phyloP scores from a whole-genome alignment of 2,888 invertebrate genomes.

The Leptura quadrifasciata region DNA sequence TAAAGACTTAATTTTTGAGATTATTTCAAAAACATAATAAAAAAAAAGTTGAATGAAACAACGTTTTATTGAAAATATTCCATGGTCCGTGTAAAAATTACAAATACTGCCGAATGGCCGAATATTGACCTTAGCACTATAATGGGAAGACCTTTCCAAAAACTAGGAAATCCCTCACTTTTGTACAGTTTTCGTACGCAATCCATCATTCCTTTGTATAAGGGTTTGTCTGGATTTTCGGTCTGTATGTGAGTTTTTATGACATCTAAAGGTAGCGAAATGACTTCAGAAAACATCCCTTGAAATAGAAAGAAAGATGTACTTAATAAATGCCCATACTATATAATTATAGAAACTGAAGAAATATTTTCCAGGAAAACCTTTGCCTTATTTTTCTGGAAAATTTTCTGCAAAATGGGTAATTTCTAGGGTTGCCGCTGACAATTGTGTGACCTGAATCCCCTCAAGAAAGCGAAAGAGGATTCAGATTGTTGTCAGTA shows the following conservation, averaged over 20 bases:
- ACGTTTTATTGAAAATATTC: background rate
- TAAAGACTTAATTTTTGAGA: background rate
- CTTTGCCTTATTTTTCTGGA: no score
- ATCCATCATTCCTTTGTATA: conserved; percentile 78
- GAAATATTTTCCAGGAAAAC: background rate
- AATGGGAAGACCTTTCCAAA: conserved; percentile 80
- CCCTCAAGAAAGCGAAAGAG: no score
- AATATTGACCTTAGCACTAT: conserved; percentile 80
- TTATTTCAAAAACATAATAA: background rate
- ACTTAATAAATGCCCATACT: background rate
- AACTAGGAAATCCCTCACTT: conserved; percentile 77
- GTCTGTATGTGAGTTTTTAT: conserved; percentile 85
- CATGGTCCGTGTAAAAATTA: conserved; percentile 59
- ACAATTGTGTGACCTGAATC: no score
- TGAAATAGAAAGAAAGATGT: conserved; percentile 30
- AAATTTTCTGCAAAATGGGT: no score
- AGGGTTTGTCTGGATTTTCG: conserved; percentile 75
- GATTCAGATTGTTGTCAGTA: no score
- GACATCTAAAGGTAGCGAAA: conserved; percentile 84
- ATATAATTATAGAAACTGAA: background rate
- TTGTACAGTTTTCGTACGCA: conserved; percentile 77
- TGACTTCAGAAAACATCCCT: conserved; percentile 81
- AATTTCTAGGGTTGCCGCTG: no score
- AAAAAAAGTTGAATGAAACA: background rate
- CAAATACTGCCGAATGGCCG: conserved; percentile 81